A percentile compares a stretch with the other conserved stretches of the same genome.
Evolutionary conservation across 1,140 invertebrate species (phyloP).

Genomic region (Drosophila biarmipes): DNA sequence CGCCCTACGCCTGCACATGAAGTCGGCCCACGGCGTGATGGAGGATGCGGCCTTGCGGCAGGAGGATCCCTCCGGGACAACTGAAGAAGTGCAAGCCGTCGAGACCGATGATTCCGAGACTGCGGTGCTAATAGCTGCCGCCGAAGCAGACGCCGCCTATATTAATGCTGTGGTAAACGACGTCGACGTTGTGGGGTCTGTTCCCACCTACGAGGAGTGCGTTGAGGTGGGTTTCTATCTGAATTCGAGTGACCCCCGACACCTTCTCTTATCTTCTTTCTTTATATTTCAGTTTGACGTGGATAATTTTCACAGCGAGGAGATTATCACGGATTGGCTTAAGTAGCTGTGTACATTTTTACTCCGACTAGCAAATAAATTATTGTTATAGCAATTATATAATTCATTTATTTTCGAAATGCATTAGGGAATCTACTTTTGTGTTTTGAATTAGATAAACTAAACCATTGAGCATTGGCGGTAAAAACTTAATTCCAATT

Average conservation of each 20-base stretch:
- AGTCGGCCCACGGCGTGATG: conserved; percentile 85
- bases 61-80: background rate
- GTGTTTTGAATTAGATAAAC: too few species aligned
- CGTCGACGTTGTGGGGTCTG: conserved; percentile 32
- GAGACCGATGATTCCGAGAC: conserved; percentile 53
- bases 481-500: too few species aligned
- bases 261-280: background rate
- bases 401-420: too few species aligned
- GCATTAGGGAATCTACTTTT: too few species aligned
- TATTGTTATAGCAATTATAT: background rate
- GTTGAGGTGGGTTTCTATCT: conserved; percentile 11
- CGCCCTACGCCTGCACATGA: conserved; percentile 89
- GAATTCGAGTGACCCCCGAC: too few species aligned
- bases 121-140: conserved; percentile 68
- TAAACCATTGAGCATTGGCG: too few species aligned
- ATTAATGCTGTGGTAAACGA: conserved; percentile 36
- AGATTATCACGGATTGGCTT: conserved; percentile 81
- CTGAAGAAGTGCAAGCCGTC: background rate
- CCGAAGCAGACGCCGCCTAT: conserved; percentile 59
- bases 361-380: conserved; percentile 3
- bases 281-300: conserved; percentile 64
- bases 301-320: conserved; percentile 72
- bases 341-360: conserved; percentile 20
- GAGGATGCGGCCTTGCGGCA: conserved; percentile 14
- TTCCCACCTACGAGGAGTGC: conserved; percentile 55